Percentiles rank a stretch among this genome's conserved stretches.
phyloP scores from a whole-genome alignment of 30 jellyfish, hydroid and myxozoan species.

The Hydractinia symbiolongicarpus region DNA sequence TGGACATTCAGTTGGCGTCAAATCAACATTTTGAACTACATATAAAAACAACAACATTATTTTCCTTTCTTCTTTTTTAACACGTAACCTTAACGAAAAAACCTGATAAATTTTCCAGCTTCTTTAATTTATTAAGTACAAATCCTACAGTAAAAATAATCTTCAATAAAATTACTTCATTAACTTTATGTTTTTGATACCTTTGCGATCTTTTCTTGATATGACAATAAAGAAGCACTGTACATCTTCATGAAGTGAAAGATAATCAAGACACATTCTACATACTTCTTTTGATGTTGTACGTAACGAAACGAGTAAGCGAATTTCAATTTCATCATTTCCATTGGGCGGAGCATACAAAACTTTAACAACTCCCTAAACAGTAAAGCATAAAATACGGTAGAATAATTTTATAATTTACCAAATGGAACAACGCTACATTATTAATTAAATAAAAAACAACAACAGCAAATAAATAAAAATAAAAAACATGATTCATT shows the following conservation, averaged over 20 bases:
- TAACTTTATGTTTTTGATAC: not conserved
- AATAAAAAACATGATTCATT: not conserved
- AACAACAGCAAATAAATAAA: not conserved
- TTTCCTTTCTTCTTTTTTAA: not conserved
- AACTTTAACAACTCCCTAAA: conserved; percentile 16
- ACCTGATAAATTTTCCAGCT: not conserved
- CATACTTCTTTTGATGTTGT: conserved; percentile 28
- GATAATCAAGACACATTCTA: conserved; percentile 29
- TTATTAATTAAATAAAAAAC: not conserved
- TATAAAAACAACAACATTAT: not conserved
- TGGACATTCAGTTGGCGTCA: conserved; percentile 58
- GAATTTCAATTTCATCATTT: conserved; percentile 4
- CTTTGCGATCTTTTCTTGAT: conserved; percentile 24
- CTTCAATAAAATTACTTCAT: not conserved
- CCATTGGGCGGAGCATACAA: not conserved
- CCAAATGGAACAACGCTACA: not conserved
- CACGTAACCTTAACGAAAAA: not conserved
- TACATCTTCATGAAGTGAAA: conserved; percentile 21
- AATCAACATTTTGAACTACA: conserved; percentile 51
- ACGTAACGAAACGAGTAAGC: conserved; percentile 2
- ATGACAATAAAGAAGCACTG: conserved; percentile 11
- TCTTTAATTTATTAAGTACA: not conserved
- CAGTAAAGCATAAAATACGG: not conserved
- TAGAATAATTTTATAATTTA: not conserved
- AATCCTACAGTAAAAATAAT: not conserved